A percentile compares a stretch with the other conserved stretches of the same genome.
Evolutionary conservation across 2,113 vertebrate species (phyloP).

Genomic region (Bungarus multicinctus): DNA sequence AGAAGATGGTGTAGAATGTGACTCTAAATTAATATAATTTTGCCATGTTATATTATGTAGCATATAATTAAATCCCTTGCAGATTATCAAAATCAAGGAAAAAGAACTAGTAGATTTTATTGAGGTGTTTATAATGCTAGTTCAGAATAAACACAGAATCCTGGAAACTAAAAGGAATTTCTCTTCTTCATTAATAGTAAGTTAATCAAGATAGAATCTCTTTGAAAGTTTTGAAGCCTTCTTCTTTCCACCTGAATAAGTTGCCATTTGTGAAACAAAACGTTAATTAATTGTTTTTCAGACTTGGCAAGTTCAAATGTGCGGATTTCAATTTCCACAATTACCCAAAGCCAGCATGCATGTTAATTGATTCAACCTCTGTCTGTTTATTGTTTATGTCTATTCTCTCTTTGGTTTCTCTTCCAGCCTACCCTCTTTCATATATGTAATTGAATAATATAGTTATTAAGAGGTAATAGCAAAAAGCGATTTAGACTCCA

Average conservation of each 20-base stretch:
- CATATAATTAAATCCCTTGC: not conserved
- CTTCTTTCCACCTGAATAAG: not conserved
- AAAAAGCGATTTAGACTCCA: not conserved
- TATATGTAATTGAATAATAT: not conserved
- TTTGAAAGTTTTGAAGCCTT: not conserved
- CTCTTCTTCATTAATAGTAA: not conserved
- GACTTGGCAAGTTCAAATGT: not conserved
- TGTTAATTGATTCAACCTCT: not conserved
- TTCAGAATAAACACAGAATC: not conserved
- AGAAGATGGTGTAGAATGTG: not conserved
- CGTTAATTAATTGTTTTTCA: not conserved
- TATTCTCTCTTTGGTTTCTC: not conserved
- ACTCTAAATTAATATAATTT: not conserved
- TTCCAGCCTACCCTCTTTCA: not conserved
- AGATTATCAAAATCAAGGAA: not conserved
- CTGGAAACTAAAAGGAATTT: not conserved
- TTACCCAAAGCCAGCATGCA: not conserved
- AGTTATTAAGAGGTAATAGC: not conserved
- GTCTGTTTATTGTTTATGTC: not conserved
- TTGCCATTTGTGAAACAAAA: not conserved
- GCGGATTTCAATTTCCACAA: not conserved
- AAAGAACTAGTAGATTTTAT: not conserved
- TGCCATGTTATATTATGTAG: not conserved
- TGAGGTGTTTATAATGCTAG: not conserved
- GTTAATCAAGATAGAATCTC: not conserved